Percentiles rank a stretch among this genome's conserved stretches.
Evolutionary conservation across 2,888 invertebrate species (phyloP).

Genomic region (Anoncus sp.): DNA sequence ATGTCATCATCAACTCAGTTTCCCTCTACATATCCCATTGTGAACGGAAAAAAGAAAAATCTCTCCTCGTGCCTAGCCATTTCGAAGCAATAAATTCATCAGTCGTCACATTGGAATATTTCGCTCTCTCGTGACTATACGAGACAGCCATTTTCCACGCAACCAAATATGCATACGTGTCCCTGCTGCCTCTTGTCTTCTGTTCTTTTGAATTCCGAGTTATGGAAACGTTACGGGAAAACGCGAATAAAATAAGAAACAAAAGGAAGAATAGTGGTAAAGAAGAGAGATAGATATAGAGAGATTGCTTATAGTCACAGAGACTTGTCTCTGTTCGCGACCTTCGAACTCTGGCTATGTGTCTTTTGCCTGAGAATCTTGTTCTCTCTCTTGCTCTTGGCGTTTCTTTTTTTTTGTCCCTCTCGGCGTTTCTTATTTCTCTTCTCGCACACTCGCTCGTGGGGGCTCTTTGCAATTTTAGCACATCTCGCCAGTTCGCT

Average conservation of each 20-base stretch:
- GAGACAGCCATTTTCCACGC: slow-evolving; percentile 42
- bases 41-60: slow-evolving; percentile 6
- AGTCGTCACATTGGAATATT: slow-evolving; percentile 69
- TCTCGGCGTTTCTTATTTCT: slow-evolving; percentile 48
- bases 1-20: background rate
- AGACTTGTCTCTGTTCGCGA: slow-evolving; percentile 57
- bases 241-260: slow-evolving; percentile 60
- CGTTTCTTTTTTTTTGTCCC: slow-evolving; percentile 7
- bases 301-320: slow-evolving; percentile 56
- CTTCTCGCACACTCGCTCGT: slow-evolving; percentile 27
- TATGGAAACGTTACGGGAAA: slow-evolving; percentile 55
- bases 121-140: slow-evolving; percentile 28
- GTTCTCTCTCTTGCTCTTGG: slow-evolving; percentile 34
- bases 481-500: slow-evolving; percentile 68
- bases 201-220: slow-evolving; percentile 47
- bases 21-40: background rate
- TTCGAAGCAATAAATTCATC: slow-evolving; percentile 80
- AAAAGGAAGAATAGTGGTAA: slow-evolving; percentile 59
- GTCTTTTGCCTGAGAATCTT: slow-evolving; percentile 49
- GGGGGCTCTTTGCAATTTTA: slow-evolving; percentile 75
- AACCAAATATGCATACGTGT: slow-evolving; percentile 6
- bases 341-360: slow-evolving; percentile 60
- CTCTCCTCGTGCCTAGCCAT: slow-evolving; percentile 44
- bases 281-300: too few species aligned
- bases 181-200: background rate